Percentiles rank a stretch among this genome's conserved stretches.
Evolutionary conservation across 1,140 invertebrate genomes (phyloP).

Genomic region (Pinna nobilis): DNA sequence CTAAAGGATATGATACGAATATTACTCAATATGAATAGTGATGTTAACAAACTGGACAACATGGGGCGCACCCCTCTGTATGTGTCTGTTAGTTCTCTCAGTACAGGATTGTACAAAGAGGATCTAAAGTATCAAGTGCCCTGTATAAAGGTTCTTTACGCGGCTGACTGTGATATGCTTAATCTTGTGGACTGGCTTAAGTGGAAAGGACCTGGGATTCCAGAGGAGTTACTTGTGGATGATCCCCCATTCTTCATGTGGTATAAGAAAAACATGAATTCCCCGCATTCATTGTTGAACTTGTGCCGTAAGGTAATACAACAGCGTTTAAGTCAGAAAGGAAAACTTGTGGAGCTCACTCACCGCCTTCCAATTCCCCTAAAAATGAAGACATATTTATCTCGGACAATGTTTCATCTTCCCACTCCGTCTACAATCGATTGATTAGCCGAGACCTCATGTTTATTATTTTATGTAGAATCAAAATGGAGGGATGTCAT

Average conservation of each 20-base stretch:
- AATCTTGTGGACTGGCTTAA: conserved; percentile 72
- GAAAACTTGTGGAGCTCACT: conserved; percentile 52
- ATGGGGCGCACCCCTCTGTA: conserved; percentile 71
- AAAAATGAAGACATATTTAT: conserved; percentile 60
- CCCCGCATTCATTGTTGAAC: conserved; percentile 68
- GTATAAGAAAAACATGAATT: conserved; percentile 68
- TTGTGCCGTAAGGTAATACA: conserved; percentile 72
- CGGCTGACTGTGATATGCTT: conserved; percentile 72
- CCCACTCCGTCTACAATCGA: conserved; percentile 45
- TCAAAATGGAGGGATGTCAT: no score
- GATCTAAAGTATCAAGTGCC: conserved; percentile 71
- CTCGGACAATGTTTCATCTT: conserved; percentile 58
- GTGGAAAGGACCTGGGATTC: conserved; percentile 73
- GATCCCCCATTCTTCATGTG: conserved; percentile 67
- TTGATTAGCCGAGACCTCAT: conserved; percentile 3
- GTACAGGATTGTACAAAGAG: conserved; percentile 72
- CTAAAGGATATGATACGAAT: conserved; percentile 69
- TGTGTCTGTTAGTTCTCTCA: conserved; percentile 72
- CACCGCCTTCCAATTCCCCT: conserved; percentile 56
- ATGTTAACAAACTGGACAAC: conserved; percentile 68
- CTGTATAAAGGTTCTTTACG: conserved; percentile 66
- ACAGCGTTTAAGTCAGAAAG: conserved; percentile 53
- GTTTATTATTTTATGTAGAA: no score
- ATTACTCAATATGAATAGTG: conserved; percentile 60
- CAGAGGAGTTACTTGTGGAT: conserved; percentile 65